Conservation (phyloP, 2,797 vertebrate species). For the Botia kubotai region DNA sequence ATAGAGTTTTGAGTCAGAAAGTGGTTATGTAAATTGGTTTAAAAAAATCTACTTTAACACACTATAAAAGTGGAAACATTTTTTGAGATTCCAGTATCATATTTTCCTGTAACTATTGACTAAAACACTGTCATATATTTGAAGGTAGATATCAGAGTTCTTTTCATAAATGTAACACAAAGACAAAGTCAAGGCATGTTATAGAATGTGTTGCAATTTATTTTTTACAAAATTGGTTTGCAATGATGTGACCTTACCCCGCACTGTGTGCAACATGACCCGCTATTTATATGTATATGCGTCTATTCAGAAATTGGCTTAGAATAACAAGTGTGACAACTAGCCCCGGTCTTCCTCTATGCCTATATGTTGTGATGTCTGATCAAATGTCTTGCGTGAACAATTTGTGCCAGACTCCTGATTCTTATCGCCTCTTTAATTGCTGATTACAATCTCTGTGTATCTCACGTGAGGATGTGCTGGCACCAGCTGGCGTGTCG, state of each 20-base stretch:
- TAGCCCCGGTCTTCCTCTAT: not conserved
- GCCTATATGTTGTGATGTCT: no score
- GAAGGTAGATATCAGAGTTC: no score
- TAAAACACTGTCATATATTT: no score
- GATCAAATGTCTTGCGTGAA: not conserved
- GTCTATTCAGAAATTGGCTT: not conserved
- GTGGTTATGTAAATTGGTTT: no score
- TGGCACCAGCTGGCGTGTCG: constrained; percentile 7
- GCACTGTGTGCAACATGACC: not conserved
- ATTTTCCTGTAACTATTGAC: not conserved
- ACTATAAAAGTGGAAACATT: no score
- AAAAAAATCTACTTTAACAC: no score
- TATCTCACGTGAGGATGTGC: constrained; percentile 48
- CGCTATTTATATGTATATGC: not conserved
- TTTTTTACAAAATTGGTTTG: no score
- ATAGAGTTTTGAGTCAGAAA: no score
- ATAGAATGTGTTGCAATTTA: no score
- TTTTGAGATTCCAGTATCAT: not conserved
- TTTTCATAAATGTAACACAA: no score
- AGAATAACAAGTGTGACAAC: not conserved
- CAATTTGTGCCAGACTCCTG: not conserved
- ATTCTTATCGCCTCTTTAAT: constrained; percentile 39
- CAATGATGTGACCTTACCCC: not conserved
- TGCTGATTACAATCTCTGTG: constrained; percentile 32
- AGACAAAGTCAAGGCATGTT: no score